phyloP scores from a whole-genome alignment of 2,797 vertebrate genomes.

The Clamator glandarius region DNA sequence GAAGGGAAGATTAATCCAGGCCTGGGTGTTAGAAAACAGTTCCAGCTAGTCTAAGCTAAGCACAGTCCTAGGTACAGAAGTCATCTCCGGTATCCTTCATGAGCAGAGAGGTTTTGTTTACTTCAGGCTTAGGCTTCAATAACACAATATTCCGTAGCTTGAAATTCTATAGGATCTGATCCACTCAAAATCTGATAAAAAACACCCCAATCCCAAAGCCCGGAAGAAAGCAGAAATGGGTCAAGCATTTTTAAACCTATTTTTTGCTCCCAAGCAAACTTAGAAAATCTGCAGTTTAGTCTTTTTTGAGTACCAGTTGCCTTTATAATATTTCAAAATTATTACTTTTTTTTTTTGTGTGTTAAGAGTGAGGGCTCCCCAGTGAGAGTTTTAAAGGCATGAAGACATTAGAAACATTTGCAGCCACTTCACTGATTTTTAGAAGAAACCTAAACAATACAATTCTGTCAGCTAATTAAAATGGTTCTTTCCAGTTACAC shows the following conservation, averaged over 20 bases:
- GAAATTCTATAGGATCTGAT: neutral
- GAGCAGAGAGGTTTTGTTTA: neutral
- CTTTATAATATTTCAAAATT: slow-evolving; percentile 4
- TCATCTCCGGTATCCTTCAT: neutral
- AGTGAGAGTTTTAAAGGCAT: slow-evolving; percentile 26
- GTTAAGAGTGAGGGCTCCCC: neutral
- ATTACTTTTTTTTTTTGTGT: neutral
- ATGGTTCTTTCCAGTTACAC: slow-evolving; percentile 56
- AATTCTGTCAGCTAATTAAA: slow-evolving; percentile 75
- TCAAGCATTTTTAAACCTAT: neutral
- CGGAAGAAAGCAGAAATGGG: neutral
- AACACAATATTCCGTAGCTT: neutral
- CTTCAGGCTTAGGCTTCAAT: neutral
- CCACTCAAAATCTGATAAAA: neutral
- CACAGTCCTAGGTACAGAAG: neutral
- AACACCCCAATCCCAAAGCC: fast-evolving
- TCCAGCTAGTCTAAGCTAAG: neutral
- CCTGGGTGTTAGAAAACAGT: neutral
- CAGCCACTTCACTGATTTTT: slow-evolving; percentile 64
- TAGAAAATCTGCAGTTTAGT: neutral
- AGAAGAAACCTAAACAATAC: slow-evolving; percentile 64
- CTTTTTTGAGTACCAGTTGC: neutral
- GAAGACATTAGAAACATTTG: slow-evolving; percentile 37
- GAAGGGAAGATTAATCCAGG: neutral
- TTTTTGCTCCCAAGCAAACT: neutral